Base-by-base conservation (phyloP, 2,888 invertebrate genomes). In the Scaptodrosophila latifasciaeformis region DNA sequence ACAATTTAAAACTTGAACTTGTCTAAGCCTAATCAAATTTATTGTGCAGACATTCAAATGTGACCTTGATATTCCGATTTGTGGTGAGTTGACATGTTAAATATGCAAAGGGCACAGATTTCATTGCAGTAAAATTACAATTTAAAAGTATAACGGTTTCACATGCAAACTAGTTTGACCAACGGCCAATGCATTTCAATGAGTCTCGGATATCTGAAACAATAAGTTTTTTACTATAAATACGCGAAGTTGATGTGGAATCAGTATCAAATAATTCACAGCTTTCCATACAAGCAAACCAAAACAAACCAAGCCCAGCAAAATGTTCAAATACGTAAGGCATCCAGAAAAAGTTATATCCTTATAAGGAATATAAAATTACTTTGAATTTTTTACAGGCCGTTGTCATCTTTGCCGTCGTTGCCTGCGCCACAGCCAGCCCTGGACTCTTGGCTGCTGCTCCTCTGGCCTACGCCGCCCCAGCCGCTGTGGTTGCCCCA, bases 311-410 rank as follows among this genome's bases (percentile, higher is more conserved):
- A 40, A 34, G 1, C 10, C 18, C 2, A 10, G 3, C 56, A 67
- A 63, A 1, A 77, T 77, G 77, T 67, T 68, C 52, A 75, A 77
- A 70, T 65, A 45, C 63, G 69, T 76, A 64, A 67, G 69, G 61
- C n/a, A 4, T 12, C 19, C 19, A 13, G 29, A 4, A 29, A 2
- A 13, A n/a, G n/a, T n/a, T n/a, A n/a, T n/a, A n/a, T n/a, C n/a
- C n/a, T n/a, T n/a, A n/a, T n/a, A n/a, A n/a, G n/a, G n/a, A n/a
- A n/a, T n/a, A n/a, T n/a, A n/a, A n/a, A n/a, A n/a, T n/a, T n/a
- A n/a, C n/a, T n/a, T 51, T 21, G 10, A 17, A 12, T 39, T 30
- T 59, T 37, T n/a, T 24, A 6, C 24, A 82, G 81, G 62, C 68
- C 35, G 65, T 66, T 63, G 70, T 80, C 21, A 44, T 81, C 54